Evolutionary conservation across 2,113 vertebrate genomes (phyloP), one percentile per base, ranked within the genome.

Genomic region (Muscicapa adusta): DNA sequence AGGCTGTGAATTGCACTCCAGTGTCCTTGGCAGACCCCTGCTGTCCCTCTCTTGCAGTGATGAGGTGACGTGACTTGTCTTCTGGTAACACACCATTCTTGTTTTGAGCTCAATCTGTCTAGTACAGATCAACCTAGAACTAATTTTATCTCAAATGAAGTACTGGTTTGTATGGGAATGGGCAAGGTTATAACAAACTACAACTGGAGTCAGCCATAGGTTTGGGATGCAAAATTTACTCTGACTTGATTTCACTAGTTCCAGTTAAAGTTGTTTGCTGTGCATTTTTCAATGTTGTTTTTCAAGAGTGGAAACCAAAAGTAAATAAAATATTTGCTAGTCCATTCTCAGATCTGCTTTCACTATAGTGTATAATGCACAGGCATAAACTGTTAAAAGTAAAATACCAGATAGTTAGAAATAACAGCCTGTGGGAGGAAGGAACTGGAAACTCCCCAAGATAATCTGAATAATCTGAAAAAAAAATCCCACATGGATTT

Each of bases 401-500:
- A 75, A 80, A 84, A 0, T 56, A 88, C 5, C 15, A 38, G 61
- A 58, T 40, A 68, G 51, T 36, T 45, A 67, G 61, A 78, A 91
- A 78, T n/a, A 93, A 71, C 18, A 78, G 53, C 8, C 33, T 45
- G 25, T 68, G 74, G 50, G 40, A 85, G 26, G 74, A 88, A 87
- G 66, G 25, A 94, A 26, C 2, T n/a, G 38, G 40, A 88, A 84
- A 76, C 6, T 78, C 53, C 43, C 48, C 33, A 91, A n/a, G n/a
- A n/a, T n/a, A n/a, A n/a, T n/a, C n/a, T n/a, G n/a, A n/a, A n/a
- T n/a, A n/a, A n/a, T n/a, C n/a, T n/a, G n/a, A n/a, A 76, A 79
- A 38, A 28, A 0, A 40, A 7, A 4, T 12, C 4, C 5, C 5
- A 29, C 20, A 34, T 3, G 0, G 5, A 75, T 68, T 65, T 89